Evolutionary conservation across 2,888 invertebrate genomes (phyloP).

Genomic region (Drosophila ezoana): DNA sequence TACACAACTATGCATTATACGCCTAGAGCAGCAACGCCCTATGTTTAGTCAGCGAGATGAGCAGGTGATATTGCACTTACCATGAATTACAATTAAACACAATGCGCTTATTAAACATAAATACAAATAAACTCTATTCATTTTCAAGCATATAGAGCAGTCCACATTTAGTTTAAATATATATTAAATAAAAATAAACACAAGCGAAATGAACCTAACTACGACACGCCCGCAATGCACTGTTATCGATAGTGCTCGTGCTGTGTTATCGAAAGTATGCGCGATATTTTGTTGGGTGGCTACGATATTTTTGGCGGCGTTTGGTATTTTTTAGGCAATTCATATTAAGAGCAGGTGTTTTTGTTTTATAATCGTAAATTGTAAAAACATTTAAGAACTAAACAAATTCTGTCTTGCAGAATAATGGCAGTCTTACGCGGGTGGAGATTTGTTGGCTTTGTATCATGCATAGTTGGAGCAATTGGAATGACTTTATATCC

Average conservation of each 20-base stretch:
- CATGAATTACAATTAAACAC: conserved; percentile 34
- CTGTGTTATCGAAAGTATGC: conserved; percentile 11
- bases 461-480: conserved; percentile 86
- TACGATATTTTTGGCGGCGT: neutral
- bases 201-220: conserved; percentile 46
- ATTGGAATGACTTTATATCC: conserved; percentile 87
- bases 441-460: conserved; percentile 87
- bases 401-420: conserved; percentile 29
- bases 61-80: conserved; percentile 36
- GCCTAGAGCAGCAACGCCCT: conserved; percentile 53
- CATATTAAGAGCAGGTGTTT: conserved; percentile 52
- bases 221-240: conserved; percentile 65
- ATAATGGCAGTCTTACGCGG: conserved; percentile 85
- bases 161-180: conserved; percentile 35
- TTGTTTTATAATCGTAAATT: conserved; percentile 53
- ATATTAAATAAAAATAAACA: conserved; percentile 34
- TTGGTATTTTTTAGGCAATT: conserved; percentile 44
- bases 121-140: conserved; percentile 44
- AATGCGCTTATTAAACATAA: conserved; percentile 53
- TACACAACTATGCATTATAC: conserved; percentile 10
- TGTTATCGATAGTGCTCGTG: conserved; percentile 18
- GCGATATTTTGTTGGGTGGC: conserved; percentile 8
- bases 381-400: conserved; percentile 13
- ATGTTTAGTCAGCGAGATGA: conserved; percentile 54
- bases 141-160: conserved; percentile 32